Percentiles rank a stretch among this genome's conserved stretches.
Conservation (phyloP, 1,140 invertebrate genomes). For the Yoshiicerus persimilis region DNA sequence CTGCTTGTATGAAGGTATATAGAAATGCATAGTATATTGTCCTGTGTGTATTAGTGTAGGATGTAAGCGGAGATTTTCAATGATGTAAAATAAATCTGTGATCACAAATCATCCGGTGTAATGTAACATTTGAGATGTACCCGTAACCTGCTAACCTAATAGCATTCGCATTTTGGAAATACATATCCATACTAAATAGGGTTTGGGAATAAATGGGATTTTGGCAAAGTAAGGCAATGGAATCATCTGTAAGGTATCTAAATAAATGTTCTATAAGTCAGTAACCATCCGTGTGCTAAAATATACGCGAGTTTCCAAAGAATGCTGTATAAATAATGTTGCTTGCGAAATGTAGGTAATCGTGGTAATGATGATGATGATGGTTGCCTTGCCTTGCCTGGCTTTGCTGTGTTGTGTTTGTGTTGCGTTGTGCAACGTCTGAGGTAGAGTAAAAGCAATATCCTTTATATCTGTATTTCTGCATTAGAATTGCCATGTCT, state of each 20-base stretch:
- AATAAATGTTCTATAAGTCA: background rate
- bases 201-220: background rate
- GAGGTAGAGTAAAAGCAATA: background rate
- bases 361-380: constrained; percentile 1
- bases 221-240: background rate
- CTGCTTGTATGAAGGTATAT: background rate
- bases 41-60: background rate
- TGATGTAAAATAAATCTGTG: background rate
- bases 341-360: background rate
- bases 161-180: background rate
- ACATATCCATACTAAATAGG: background rate
- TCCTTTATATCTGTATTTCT: too few relatives aligned
- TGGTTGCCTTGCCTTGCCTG: background rate
- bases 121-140: background rate
- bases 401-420: too few relatives aligned
- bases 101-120: background rate
- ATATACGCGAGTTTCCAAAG: background rate
- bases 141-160: constrained; percentile 7
- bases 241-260: background rate
- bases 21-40: too few relatives aligned
- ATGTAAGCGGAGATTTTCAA: background rate
- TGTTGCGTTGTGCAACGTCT: background rate
- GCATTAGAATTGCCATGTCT: too few relatives aligned
- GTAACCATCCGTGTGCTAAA: background rate
- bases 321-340: background rate